These are phyloP conservation scores for Yasuhikotakia modesta DNA, from an alignment of 2,797 vertebrate genomes.

Conservation along the genomic window DNA sequence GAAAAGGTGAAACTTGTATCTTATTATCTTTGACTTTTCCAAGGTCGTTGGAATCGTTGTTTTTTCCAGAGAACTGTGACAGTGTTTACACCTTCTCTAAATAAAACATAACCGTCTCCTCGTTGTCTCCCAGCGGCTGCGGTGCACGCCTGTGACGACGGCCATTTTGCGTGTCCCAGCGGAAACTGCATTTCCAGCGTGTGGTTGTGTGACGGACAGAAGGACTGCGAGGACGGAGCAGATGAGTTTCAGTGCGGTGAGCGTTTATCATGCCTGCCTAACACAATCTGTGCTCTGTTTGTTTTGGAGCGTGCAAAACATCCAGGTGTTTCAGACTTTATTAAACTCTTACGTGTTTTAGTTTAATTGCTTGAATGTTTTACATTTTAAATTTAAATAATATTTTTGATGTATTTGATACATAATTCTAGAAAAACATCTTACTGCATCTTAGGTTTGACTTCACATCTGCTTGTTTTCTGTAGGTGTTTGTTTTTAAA, in stretches of 20 bases:
- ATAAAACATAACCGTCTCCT: not conserved
- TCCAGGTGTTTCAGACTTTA: too few relatives aligned
- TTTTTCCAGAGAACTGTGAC: not conserved
- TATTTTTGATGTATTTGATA: too few relatives aligned
- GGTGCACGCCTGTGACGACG: conserved; percentile 91
- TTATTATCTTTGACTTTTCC: not conserved
- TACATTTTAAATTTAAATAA: too few relatives aligned
- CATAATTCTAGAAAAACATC: too few relatives aligned
- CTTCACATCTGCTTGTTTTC: not conserved
- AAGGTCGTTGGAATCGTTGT: not conserved
- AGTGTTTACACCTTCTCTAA: not conserved
- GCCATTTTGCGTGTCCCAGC: conserved; percentile 94
- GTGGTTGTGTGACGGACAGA: conserved; percentile 97
- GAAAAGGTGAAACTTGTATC: not conserved
- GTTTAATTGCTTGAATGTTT: too few relatives aligned
- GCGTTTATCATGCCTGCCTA: conserved; percentile 31
- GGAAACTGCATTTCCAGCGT: conserved; percentile 96
- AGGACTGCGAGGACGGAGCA: conserved; percentile 94
- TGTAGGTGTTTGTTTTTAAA: not conserved
- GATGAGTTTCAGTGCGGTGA: conserved; percentile 96
- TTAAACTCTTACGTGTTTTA: too few relatives aligned
- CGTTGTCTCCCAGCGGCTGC: conserved; percentile 79
- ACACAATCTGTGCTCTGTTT: not conserved
- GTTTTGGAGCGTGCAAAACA: not conserved
- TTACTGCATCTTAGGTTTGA: too few relatives aligned